Evolutionary conservation across 2,888 invertebrate species (phyloP).

Genomic region (Charanyca ferruginea): DNA sequence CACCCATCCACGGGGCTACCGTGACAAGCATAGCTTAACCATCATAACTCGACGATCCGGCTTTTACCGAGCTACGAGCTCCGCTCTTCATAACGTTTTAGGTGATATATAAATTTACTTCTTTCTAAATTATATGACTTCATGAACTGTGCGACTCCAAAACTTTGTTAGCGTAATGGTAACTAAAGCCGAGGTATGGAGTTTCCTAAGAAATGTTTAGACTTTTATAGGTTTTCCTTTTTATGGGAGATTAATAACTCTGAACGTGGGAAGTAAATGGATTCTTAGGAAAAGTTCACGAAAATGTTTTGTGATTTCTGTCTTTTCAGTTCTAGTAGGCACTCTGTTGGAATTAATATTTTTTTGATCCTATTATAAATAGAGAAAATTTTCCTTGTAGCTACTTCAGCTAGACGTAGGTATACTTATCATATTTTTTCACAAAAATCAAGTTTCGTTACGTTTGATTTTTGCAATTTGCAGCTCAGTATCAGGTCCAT

Average conservation of each 20-base stretch:
- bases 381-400: too few relatives aligned
- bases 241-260: constrained; percentile 48
- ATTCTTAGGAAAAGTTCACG: constrained; percentile 4
- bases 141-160: constrained; percentile 33
- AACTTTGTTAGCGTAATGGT: constrained; percentile 43
- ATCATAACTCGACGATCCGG: too few relatives aligned
- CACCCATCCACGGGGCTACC: too few relatives aligned
- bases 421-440: too few relatives aligned
- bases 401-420: too few relatives aligned
- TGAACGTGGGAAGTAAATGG: constrained; percentile 23
- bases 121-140: constrained; percentile 48
- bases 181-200: constrained; percentile 55
- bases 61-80: too few relatives aligned
- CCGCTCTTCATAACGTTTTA: constrained; percentile 15
- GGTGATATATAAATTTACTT: constrained; percentile 40
- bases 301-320: constrained; percentile 25
- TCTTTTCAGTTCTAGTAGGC: not conserved
- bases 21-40: too few relatives aligned
- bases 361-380: not conserved
- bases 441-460: too few relatives aligned
- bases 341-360: not conserved
- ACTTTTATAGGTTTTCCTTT: constrained; percentile 53
- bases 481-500: too few relatives aligned
- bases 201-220: constrained; percentile 45
- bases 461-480: too few relatives aligned